phyloP scores from a whole-genome alignment of 1,140 invertebrate species.

The Calosoma granatense region DNA sequence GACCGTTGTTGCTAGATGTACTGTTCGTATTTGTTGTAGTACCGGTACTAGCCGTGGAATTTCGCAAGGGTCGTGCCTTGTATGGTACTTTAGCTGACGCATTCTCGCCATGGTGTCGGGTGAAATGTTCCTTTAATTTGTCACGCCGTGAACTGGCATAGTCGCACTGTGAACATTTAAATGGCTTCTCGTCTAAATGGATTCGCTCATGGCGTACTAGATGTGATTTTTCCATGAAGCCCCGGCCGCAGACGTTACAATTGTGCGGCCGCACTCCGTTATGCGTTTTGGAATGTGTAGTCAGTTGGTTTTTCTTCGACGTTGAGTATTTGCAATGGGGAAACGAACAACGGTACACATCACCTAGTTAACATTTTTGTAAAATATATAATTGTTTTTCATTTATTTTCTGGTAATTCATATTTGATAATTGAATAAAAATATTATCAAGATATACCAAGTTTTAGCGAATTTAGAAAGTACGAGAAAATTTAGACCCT shows the following conservation, averaged over 20 bases:
- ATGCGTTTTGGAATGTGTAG: conserved; percentile 52
- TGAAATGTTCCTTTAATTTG: conserved; percentile 56
- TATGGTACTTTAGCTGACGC: conserved; percentile 42
- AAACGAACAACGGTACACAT: conserved; percentile 44
- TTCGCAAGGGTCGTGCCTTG: conserved; percentile 36
- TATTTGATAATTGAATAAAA: too few species aligned
- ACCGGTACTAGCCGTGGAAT: not conserved
- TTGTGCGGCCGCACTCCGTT: conserved; percentile 50
- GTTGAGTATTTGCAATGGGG: conserved; percentile 53
- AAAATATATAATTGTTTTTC: conserved; percentile 8
- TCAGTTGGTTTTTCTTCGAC: conserved; percentile 54
- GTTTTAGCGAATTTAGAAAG: not conserved
- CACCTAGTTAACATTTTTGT: conserved; percentile 27
- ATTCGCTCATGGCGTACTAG: conserved; percentile 52
- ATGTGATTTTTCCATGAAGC: conserved; percentile 59
- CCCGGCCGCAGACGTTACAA: conserved; percentile 49
- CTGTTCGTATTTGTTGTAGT: conserved; percentile 14
- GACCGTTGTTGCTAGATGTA: not conserved
- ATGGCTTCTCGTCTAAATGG: conserved; percentile 50
- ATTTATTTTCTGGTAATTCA: too few species aligned
- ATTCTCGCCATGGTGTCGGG: conserved; percentile 49
- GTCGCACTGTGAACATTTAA: conserved; percentile 51
- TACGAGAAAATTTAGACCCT: conserved; percentile 2
- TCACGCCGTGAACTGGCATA: conserved; percentile 54
- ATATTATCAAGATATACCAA: not conserved